Evolutionary conservation across 2,888 invertebrate species (phyloP), one percentile per base, ranked within the genome.

Genomic region (Mesorhabditis belari): DNA sequence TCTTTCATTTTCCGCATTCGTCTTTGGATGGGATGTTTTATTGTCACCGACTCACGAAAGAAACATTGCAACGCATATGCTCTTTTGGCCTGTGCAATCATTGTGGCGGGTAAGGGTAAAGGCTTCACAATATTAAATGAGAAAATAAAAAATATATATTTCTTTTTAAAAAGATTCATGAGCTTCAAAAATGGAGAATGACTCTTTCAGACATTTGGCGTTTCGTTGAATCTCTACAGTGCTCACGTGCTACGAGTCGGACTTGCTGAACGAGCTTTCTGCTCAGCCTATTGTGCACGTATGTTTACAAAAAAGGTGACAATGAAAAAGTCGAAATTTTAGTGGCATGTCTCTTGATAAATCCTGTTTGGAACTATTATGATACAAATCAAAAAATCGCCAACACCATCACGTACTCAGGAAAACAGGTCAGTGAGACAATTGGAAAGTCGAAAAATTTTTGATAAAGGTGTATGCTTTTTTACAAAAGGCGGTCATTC

Each of bases 361-460:
- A 74, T 60, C 78, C 78, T 5, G 77, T 78, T 23, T 79, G 76
- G 70, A 58, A 69, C 51, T 65, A 77, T 50, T 69, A 77, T 54
- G 60, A 76, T 56, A 65, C 74, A n/a, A 79, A 72, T 50, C 54
- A 65, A 26, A 75, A 75, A 69, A 73, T 77, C 35, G 5, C 35
- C 24, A 55, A 62, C 51, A 28, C 55, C n/a, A 50, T 23, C 3
- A 55, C 50, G n/a, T 55, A 49, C 19, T n/a, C 44, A 23, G 58
- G 62, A 26, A 50, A 49, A 19, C 23, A 21, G 17, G 26, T 58
- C 5, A 24, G 49, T 3, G 23, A 57, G 56, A 28, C 29, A 53
- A 44, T 29, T 25, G n/a, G n/a, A 3, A 4, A 5, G 21, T 53
- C 3, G 23, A 49, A 21, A 49, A 5, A 53, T 26, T 6, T 53